phyloP scores from a whole-genome alignment of 2,797 vertebrate genomes.

The Spinus pinus region DNA sequence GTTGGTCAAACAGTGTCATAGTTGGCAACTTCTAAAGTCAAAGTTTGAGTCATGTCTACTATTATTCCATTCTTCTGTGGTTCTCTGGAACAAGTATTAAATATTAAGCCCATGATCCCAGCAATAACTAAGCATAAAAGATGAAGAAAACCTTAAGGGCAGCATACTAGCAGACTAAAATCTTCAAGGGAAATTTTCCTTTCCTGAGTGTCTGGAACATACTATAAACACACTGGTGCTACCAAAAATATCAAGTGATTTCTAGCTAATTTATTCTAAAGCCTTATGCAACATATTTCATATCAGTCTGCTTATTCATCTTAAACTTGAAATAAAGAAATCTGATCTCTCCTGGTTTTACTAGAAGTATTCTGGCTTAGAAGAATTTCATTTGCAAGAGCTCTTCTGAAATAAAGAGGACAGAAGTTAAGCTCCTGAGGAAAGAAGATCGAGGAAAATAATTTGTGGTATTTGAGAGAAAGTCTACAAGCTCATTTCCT shows the following conservation, averaged over 20 bases:
- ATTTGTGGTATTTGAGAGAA: neutral
- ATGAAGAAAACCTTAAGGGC: constrained; percentile 40
- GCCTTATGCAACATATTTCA: constrained; percentile 33
- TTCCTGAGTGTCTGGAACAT: constrained; percentile 20
- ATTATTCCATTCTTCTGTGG: constrained; percentile 22
- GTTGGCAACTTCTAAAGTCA: constrained; percentile 33
- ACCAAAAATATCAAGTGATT: constrained; percentile 51
- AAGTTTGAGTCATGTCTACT: constrained; percentile 55
- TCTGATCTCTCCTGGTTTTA: constrained; percentile 18
- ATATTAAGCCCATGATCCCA: constrained; percentile 27
- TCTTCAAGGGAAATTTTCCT: constrained; percentile 25
- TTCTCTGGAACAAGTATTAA: constrained; percentile 49
- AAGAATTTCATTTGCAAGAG: neutral
- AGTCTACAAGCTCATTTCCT: neutral
- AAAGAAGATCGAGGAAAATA: constrained; percentile 34
- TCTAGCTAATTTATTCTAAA: constrained; percentile 45
- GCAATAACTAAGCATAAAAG: constrained; percentile 39
- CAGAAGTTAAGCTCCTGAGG: constrained; percentile 7
- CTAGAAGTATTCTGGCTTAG: constrained; percentile 26
- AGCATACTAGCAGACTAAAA: neutral
- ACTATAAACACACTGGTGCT: constrained; percentile 27
- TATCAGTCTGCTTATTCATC: constrained; percentile 41
- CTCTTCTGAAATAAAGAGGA: neutral
- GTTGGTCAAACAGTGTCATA: constrained; percentile 25
- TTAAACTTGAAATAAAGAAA: constrained; percentile 31